phyloP scores from a whole-genome alignment of 2,888 invertebrate genomes.

The Apoderus coryli region DNA sequence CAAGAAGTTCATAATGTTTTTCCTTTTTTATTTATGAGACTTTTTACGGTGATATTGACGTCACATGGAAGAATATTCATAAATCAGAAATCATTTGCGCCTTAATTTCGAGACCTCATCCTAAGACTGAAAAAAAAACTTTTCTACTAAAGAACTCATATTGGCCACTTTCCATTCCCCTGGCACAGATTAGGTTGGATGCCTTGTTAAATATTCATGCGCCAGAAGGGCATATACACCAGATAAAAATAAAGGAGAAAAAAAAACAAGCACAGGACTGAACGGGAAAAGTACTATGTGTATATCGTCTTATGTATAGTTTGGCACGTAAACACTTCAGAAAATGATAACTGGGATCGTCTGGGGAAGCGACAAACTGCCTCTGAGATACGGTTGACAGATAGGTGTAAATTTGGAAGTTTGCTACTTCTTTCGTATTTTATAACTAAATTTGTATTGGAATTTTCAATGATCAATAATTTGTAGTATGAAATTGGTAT shows the following conservation, averaged over 20 bases:
- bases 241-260: conserved; percentile 44
- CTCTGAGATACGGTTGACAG: conserved; percentile 16
- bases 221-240: conserved; percentile 34
- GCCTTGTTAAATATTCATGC: conserved; percentile 44
- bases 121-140: conserved; percentile 11
- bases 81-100: conserved; percentile 31
- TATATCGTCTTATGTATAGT: conserved; percentile 24
- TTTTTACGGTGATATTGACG: no score
- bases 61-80: no score
- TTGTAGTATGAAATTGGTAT: no score
- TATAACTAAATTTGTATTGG: no score
- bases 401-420: conserved; percentile 16
- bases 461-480: no score
- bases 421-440: no score
- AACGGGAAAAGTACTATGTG: no score
- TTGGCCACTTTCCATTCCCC: conserved; percentile 36
- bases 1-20: no score
- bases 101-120: conserved; percentile 26
- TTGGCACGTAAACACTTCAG: conserved; percentile 33
- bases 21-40: no score
- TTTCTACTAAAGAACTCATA: conserved; percentile 34
- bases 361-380: conserved; percentile 10
- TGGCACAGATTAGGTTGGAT: conserved; percentile 43
- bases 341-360: conserved; percentile 29
- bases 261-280: no score